Conservation (phyloP, 2,113 vertebrate species). For the Labeo rohita region DNA sequence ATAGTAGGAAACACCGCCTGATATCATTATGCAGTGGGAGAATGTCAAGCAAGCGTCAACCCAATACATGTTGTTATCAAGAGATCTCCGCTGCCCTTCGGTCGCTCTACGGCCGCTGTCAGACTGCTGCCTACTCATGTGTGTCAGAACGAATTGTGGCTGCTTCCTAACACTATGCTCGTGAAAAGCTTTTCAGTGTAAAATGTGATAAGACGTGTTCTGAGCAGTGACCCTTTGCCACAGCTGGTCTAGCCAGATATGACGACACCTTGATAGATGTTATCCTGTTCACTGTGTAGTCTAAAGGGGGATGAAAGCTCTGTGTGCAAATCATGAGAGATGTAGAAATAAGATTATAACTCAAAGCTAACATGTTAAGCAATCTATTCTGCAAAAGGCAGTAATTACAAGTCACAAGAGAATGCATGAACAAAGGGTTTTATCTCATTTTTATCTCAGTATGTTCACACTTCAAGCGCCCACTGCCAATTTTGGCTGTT, state of each 20-base stretch:
- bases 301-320: not conserved
- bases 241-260: not conserved
- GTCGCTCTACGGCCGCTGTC: not conserved
- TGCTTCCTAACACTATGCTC: not conserved
- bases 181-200: not conserved
- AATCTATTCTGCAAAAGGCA: not conserved
- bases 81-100: conserved; percentile 15
- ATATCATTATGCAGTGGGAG: not conserved
- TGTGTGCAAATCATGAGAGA: not conserved
- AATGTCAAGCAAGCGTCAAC: conserved; percentile 1
- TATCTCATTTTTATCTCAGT: too few species aligned
- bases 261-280: not conserved
- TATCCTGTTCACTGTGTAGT: not conserved
- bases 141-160: not conserved
- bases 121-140: not conserved
- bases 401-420: too few species aligned
- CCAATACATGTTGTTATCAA: not conserved
- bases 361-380: not conserved
- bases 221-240: not conserved
- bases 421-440: too few species aligned
- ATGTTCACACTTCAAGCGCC: too few species aligned
- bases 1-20: not conserved
- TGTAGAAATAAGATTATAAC: not conserved
- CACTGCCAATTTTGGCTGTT: too few species aligned
- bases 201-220: not conserved